These are phyloP conservation scores for Drosophila chauvacae DNA, from an alignment of 1,140 invertebrate species.

Conservation along the genomic window DNA sequence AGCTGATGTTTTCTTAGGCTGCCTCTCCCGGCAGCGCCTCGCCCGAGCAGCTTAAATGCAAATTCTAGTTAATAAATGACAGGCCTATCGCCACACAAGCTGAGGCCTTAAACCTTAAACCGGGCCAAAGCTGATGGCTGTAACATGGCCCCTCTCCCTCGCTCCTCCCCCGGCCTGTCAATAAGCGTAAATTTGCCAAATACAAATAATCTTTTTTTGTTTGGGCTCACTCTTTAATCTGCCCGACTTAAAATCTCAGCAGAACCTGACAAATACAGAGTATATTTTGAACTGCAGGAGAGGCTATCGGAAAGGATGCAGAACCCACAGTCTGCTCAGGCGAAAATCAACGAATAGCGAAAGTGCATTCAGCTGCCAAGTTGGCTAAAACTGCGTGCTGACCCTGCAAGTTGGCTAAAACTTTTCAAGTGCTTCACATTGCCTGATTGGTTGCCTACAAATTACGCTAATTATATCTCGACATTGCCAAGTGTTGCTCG, in stretches of 20 bases:
- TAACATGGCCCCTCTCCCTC: slow-evolving; percentile 20
- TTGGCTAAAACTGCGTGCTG: slow-evolving; percentile 43
- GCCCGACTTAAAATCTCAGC: slow-evolving; percentile 66
- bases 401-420: slow-evolving; percentile 53
- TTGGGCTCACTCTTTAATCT: slow-evolving; percentile 53
- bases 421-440: slow-evolving; percentile 73
- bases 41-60: slow-evolving; percentile 66
- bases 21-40: slow-evolving; percentile 1
- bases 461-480: slow-evolving; percentile 70
- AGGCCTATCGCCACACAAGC: slow-evolving; percentile 69
- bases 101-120: slow-evolving; percentile 54
- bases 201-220: slow-evolving; percentile 66
- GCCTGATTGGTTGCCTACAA: slow-evolving; percentile 68
- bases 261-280: slow-evolving; percentile 59
- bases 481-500: slow-evolving; percentile 17
- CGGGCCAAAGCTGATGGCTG: slow-evolving; percentile 34
- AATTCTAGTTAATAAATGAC: slow-evolving; percentile 78
- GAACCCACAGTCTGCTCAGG: slow-evolving; percentile 22
- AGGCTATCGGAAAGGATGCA: neutral
- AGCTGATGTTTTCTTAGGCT: slow-evolving; percentile 43
- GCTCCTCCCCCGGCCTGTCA: slow-evolving; percentile 22
- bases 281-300: slow-evolving; percentile 21
- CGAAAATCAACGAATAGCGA: slow-evolving; percentile 37
- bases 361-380: slow-evolving; percentile 60
- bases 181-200: slow-evolving; percentile 82